phyloP scores from a whole-genome alignment of 2,888 invertebrate genomes.

The Keiferia lycopersicella region DNA sequence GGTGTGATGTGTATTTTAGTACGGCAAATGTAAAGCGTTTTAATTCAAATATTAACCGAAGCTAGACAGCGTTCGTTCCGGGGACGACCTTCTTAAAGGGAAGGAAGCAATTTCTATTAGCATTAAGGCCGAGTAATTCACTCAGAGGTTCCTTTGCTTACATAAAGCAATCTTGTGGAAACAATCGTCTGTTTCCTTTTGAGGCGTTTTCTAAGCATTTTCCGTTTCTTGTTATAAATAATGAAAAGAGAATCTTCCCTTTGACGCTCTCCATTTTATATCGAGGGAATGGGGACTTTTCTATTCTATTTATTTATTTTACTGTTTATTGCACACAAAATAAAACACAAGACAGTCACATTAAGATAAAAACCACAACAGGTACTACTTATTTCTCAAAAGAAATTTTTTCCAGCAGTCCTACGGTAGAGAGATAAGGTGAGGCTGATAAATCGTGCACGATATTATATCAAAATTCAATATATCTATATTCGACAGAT shows the following conservation, averaged over 20 bases:
- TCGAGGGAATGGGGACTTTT: background rate
- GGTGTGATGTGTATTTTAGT: background rate
- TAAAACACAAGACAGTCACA: too few relatives aligned
- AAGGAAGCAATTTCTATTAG: slow-evolving; percentile 57
- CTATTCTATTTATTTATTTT: background rate
- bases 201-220: slow-evolving; percentile 2
- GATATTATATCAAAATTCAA: too few relatives aligned
- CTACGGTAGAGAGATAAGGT: too few relatives aligned
- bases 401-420: too few relatives aligned
- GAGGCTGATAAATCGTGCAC: too few relatives aligned
- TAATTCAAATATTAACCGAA: slow-evolving; percentile 11
- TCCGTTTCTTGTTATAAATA: background rate
- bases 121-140: slow-evolving; percentile 43
- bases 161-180: slow-evolving; percentile 33
- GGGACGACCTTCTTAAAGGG: slow-evolving; percentile 40
- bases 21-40: background rate
- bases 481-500: too few relatives aligned
- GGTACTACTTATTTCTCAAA: too few relatives aligned
- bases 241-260: background rate
- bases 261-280: background rate
- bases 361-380: too few relatives aligned
- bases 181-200: slow-evolving; percentile 28
- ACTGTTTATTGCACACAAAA: too few relatives aligned
- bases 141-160: slow-evolving; percentile 29
- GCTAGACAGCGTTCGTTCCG: slow-evolving; percentile 28